Evolutionary conservation across 2,888 invertebrate species (phyloP).

Genomic region (Drosophila pegasa): DNA sequence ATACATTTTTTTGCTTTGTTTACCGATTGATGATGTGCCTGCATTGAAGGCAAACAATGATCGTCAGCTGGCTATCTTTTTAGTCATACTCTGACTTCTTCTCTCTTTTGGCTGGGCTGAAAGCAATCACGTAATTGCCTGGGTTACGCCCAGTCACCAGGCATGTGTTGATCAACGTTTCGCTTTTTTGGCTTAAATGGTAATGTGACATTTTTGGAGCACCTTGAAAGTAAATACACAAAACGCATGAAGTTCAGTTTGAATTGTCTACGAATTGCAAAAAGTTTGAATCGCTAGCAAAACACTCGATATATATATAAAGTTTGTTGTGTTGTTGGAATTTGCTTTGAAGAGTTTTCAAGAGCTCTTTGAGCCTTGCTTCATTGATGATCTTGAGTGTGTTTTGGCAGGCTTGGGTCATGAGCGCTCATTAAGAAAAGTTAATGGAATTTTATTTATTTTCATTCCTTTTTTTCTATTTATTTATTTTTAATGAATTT

Average conservation of each 20-base stretch:
- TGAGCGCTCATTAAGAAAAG: neutral
- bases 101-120: neutral
- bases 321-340: neutral
- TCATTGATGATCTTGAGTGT: neutral
- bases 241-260: conserved; percentile 1
- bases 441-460: conserved; percentile 1
- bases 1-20: conserved; percentile 22
- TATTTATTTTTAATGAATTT: neutral
- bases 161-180: conserved; percentile 3
- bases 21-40: conserved; percentile 39
- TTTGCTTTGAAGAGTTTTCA: neutral
- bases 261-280: neutral
- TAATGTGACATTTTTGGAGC: conserved; percentile 10
- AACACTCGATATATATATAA: neutral
- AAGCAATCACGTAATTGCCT: conserved; percentile 28
- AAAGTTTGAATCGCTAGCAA: neutral
- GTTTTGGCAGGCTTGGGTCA: neutral
- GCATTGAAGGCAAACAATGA: conserved; percentile 20
- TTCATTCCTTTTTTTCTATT: neutral
- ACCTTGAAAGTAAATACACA: conserved; percentile 7
- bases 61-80: conserved; percentile 13
- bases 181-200: conserved; percentile 2
- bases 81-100: conserved; percentile 3
- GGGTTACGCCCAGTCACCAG: conserved; percentile 25
- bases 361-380: neutral